These are phyloP conservation scores for Reinhardtius hippoglossoides DNA, from an alignment of 2,113 vertebrate genomes.

Conservation along the genomic window DNA sequence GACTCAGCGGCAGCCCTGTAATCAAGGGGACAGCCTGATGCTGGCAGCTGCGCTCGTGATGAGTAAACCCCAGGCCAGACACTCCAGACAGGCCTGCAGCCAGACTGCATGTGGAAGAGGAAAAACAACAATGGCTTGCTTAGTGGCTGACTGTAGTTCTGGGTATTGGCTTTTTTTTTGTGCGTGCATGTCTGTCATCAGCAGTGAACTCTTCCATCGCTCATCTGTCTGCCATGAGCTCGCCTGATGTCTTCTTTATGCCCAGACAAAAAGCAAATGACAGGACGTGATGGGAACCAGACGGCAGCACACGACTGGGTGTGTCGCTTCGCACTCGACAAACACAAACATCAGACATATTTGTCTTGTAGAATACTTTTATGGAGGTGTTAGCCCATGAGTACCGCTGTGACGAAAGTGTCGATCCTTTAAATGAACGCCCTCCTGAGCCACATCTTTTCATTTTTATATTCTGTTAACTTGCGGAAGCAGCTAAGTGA, in stretches of 20 bases:
- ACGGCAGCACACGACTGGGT: conserved; percentile 42
- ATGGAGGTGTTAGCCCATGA: background rate
- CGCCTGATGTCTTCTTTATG: conserved; percentile 75
- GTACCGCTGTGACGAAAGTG: background rate
- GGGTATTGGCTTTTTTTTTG: conserved; percentile 43
- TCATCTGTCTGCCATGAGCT: conserved; percentile 66
- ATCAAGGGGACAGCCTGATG: conserved; percentile 52
- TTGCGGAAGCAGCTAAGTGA: conserved; percentile 58
- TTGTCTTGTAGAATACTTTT: conserved; percentile 31
- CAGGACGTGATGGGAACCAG: conserved; percentile 54
- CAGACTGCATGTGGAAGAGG: conserved; percentile 38
- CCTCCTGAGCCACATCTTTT: conserved; percentile 40
- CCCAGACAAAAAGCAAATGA: conserved; percentile 59
- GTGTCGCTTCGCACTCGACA: conserved; percentile 28
- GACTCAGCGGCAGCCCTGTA: conserved; percentile 55
- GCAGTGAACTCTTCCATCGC: conserved; percentile 68
- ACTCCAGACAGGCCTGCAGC: conserved; percentile 52
- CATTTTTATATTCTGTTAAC: conserved; percentile 56
- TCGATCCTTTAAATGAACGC: conserved; percentile 44
- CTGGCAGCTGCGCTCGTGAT: conserved; percentile 54
- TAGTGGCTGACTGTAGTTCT: conserved; percentile 58
- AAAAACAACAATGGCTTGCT: conserved; percentile 56
- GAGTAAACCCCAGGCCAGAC: conserved; percentile 75
- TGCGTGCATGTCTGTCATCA: conserved; percentile 74
- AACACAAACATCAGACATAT: conserved; percentile 1